A percentile compares a stretch with the other conserved stretches of the same genome.
Evolutionary conservation across 2,113 vertebrate genomes (phyloP).

Genomic region (Eupsittula cactorum): DNA sequence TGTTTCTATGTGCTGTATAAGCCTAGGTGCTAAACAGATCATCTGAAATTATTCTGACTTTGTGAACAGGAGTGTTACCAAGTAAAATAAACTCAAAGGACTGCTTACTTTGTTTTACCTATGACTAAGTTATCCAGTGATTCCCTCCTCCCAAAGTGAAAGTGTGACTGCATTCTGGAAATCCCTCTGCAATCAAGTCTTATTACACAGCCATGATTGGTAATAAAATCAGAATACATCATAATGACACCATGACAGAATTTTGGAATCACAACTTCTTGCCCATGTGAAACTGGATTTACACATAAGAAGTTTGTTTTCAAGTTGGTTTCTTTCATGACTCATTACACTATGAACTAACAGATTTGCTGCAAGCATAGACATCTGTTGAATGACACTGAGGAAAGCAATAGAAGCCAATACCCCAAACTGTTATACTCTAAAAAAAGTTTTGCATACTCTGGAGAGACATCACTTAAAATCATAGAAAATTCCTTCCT

Average conservation of each 20-base stretch:
- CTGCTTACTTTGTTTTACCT: background rate
- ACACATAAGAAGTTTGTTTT: background rate
- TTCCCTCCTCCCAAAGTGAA: background rate
- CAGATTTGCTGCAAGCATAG: background rate
- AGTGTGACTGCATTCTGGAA: background rate
- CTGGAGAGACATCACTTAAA: background rate
- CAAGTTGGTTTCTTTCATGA: background rate
- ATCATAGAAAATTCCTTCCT: background rate
- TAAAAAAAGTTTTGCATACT: background rate
- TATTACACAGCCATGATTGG: background rate
- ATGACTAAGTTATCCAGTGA: background rate
- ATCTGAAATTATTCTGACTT: background rate
- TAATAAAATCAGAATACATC: background rate
- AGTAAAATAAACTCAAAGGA: background rate
- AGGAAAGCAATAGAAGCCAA: background rate
- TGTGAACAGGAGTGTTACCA: background rate
- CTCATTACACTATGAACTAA: background rate
- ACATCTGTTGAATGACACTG: background rate
- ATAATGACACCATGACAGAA: background rate
- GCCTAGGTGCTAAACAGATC: background rate
- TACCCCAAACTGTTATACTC: background rate
- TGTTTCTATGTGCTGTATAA: background rate
- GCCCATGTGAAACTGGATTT: background rate
- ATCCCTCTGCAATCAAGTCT: background rate
- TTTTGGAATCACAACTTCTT: background rate